phyloP scores from a whole-genome alignment of 1,140 invertebrate species.

The Sarcophaga bullata region DNA sequence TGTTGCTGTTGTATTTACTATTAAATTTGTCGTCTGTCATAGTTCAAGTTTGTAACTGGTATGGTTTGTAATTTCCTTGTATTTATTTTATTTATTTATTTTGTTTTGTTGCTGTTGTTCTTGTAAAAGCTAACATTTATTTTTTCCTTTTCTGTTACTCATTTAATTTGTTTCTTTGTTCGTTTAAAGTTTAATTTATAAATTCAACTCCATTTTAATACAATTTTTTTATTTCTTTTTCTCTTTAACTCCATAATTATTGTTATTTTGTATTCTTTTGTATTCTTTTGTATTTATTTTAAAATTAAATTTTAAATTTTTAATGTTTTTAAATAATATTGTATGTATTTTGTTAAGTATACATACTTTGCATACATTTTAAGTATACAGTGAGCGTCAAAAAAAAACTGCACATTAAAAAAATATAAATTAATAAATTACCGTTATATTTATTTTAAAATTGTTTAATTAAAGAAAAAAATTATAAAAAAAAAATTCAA shows the following conservation, averaged over 20 bases:
- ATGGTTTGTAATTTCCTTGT: not conserved
- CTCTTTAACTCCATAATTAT: not conserved
- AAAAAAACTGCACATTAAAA: too few relatives aligned
- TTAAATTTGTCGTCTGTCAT: not conserved
- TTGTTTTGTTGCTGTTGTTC: not conserved
- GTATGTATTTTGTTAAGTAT: too few relatives aligned
- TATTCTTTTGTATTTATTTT: slow-evolving; percentile 3
- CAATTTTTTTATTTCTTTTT: not conserved
- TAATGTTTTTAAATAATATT: not conserved
- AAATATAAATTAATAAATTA: too few relatives aligned
- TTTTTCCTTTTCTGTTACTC: not conserved
- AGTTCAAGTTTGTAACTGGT: slow-evolving; percentile 10
- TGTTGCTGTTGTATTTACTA: not conserved
- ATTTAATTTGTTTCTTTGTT: not conserved
- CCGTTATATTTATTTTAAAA: too few relatives aligned
- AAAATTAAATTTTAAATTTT: slow-evolving; percentile 6
- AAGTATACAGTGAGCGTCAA: too few relatives aligned
- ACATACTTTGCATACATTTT: too few relatives aligned
- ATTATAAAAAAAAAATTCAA: too few relatives aligned
- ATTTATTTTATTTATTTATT: not conserved
- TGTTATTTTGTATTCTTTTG: not conserved
- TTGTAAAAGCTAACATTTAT: slow-evolving; percentile 3
- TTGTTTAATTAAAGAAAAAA: too few relatives aligned
- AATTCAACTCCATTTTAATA: not conserved
- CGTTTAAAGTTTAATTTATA: not conserved